phyloP scores from a whole-genome alignment of 2,888 invertebrate genomes.

The Caenorhabditis sp. region DNA sequence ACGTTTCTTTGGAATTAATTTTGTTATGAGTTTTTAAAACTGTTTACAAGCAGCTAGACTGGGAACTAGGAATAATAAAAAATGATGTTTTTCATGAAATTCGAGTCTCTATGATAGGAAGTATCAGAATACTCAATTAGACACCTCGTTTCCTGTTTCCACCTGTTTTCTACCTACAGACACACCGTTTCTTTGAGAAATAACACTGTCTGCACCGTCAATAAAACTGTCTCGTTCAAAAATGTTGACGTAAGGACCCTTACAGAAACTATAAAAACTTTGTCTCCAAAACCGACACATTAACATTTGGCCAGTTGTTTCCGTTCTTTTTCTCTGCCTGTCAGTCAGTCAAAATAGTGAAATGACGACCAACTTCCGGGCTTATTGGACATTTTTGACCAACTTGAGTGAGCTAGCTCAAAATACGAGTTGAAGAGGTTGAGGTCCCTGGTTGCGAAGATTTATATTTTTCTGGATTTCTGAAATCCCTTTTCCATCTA shows the following conservation, averaged over 20 bases:
- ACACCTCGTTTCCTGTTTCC: conserved; percentile 3
- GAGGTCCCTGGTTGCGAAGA: not conserved
- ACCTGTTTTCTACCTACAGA: not conserved
- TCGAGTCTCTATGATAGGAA: not conserved
- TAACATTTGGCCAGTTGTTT: not conserved
- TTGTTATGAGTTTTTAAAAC: no score
- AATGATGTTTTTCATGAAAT: not conserved
- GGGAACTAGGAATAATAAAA: no score
- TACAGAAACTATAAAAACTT: not conserved
- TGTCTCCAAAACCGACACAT: conserved; percentile 1
- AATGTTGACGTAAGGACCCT: not conserved
- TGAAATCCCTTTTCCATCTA: conserved; percentile 6
- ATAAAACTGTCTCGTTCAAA: not conserved
- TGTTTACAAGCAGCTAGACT: no score
- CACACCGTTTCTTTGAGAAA: not conserved
- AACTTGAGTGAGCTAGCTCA: not conserved
- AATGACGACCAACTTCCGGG: conserved; percentile 9
- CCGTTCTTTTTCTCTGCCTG: conserved; percentile 5
- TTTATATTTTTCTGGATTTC: no score
- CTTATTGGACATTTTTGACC: conserved; percentile 8
- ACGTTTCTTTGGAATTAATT: no score
- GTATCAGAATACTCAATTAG: conserved; percentile 1
- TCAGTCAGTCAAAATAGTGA: conserved; percentile 4
- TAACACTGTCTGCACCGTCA: no score
- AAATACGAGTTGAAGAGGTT: conserved; percentile 2